Evolutionary conservation across 1,140 invertebrate genomes (phyloP).

Genomic region (Heliconius hermathena): DNA sequence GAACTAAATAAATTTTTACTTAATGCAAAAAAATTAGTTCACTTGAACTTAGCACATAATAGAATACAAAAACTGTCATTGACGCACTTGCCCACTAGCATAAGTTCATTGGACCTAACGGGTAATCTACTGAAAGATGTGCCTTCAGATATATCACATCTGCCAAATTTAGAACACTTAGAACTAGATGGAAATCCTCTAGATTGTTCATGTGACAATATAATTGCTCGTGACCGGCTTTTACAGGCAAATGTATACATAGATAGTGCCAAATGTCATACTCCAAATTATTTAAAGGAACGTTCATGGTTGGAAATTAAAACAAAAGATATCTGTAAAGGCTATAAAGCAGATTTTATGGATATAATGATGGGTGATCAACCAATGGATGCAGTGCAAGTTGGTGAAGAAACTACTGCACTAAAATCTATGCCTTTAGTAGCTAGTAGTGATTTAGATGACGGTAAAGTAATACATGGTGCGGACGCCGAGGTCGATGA

Average conservation of each 20-base stretch:
- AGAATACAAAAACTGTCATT: constrained; percentile 80
- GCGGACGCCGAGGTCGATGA: constrained; percentile 65
- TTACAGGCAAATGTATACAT: constrained; percentile 79
- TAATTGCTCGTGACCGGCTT: constrained; percentile 81
- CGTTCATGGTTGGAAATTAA: constrained; percentile 82
- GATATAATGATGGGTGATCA: constrained; percentile 84
- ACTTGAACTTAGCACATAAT: constrained; percentile 83
- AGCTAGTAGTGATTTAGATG: constrained; percentile 68
- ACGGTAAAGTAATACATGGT: constrained; percentile 67
- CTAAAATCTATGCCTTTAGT: constrained; percentile 71
- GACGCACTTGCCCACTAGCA: constrained; percentile 81
- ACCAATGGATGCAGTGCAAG: constrained; percentile 69
- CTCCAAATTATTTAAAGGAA: constrained; percentile 77
- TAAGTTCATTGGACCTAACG: constrained; percentile 84
- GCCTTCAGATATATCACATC: constrained; percentile 80
- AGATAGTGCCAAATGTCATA: constrained; percentile 81
- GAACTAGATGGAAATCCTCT: constrained; percentile 83
- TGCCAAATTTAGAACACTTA: constrained; percentile 81
- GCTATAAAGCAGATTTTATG: constrained; percentile 63
- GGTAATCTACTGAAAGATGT: constrained; percentile 83
- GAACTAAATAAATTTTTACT: constrained; percentile 81
- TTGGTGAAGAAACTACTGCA: constrained; percentile 67
- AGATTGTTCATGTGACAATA: constrained; percentile 83
- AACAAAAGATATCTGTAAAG: constrained; percentile 81
- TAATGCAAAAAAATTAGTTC: constrained; percentile 82